Base-by-base conservation (phyloP, 2,888 invertebrate species). In the Helicoverpa assulta region DNA sequence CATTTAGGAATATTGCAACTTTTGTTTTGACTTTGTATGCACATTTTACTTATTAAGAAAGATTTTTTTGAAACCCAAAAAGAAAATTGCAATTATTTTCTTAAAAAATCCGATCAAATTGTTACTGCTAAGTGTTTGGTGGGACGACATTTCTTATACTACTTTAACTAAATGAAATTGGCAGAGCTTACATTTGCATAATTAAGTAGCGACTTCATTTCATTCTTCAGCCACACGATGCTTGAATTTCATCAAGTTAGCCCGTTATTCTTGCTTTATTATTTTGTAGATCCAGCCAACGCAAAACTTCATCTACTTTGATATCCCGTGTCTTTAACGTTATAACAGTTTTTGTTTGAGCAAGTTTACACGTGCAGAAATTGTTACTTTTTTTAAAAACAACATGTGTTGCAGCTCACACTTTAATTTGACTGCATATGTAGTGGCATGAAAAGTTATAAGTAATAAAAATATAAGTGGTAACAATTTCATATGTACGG, bases 181-280 rank as follows among this genome's bases (percentile, higher is more conserved):
- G 61, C 54, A 50, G 40, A 68, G 57, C 52, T 66, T 52, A 47
- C 55, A 78, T 80, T 80, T 74, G 62, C 78, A 81, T 80, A 65
- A 62, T 73, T 69, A 73, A 74, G 68, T 57, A 69, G 54, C 50
- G 57, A 19, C 47, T 76, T 64, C 56, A 72, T 74, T 69, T 67
- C 26, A 66, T 71, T 69, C 40, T 71, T 76, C 7, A 57, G 52
- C 64, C 37, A 21, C 65, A 51, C 52, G 43, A 53, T 59, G 66
- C 61, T 64, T 57, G 52, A 47, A 69, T 81, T 64, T 59, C 21
- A 61, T 70, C 58, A 54, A 70, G 61, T 64, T 67, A 26, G 37
- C 60, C 67, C 47, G 66, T 69, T 66, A 78, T 53, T 52, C 33
- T 40, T 47, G 52, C 37, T 58, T 67, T 58, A 67, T 54, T 57